Evolutionary conservation across 1,140 invertebrate species (phyloP), one percentile per base, ranked within the genome.

Genomic region (Fopius arisanus): DNA sequence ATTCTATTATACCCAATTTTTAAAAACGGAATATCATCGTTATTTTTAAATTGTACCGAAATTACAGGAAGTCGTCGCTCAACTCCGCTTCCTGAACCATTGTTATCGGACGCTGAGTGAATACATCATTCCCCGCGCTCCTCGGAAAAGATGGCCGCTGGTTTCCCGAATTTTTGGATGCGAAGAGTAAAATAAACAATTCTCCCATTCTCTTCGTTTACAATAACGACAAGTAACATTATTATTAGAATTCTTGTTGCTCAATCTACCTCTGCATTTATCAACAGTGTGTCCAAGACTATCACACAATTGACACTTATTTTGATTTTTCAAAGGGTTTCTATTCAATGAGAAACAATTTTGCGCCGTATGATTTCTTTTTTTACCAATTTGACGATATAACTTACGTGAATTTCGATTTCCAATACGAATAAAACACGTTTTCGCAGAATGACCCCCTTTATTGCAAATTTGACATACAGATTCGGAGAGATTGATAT

Each of bases 21-120:
- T 1, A 51, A 33, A 14, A 51, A 70, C 12, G 67, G 41, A 3
- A 70, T 51, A 31, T 70, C 67, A 5, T 54, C 54, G 19, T 70
- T 37, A 62, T 21, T 70, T 40, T 62, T 70, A 19, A 70, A 37
- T 1, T 70, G 16, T 10, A 70, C 43, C 4, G 41, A 28, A 29
- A 62, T 70, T 70, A 70, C 48, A 62, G 16, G 69, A 51, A 70
- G 26, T 69, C 67, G 28, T 70, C 69, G 26, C 26, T 19, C 9
- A 28, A 62, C 14, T 70, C 69, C 31, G 29, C n/a, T 19, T 54
- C 69, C 12, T 19, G 51, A 1, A 70, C 14, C 7, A n/a, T 33
- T 14, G 16, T 62, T 5, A 70, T n/a, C 14, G 69, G 69, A 19
- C 69, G 43, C 33, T 26, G 54, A 1, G 10, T 12, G 1, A 12